Base-by-base conservation (phyloP, 30 jellyfish, hydroid and myxozoan species). In the Aurelia sp. region DNA sequence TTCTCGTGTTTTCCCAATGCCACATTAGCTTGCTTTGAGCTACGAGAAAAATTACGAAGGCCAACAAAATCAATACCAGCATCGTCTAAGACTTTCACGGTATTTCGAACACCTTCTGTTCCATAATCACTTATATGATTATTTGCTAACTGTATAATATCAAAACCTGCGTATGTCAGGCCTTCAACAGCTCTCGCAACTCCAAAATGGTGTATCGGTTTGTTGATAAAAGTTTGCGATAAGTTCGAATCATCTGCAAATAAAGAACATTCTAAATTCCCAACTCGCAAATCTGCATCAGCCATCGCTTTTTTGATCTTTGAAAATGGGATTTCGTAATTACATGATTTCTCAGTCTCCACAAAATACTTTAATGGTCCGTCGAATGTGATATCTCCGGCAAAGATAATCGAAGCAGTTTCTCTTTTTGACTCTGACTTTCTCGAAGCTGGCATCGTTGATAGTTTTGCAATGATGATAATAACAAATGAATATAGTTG, bases 121-220 rank as follows among this genome's bases (percentile, higher is more conserved):
- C 97, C 97, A 50, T 22, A 81, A 66, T 89, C 97, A 21, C 81
- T 68, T 27, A 89, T 59, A 40, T 89, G 97, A 52, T 89, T 89
- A 57, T 89, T 89, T 21, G 97, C 90, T 15, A 89, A 51, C 63
- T 90, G 80, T 2, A 80, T 70, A 13, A 81, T 55, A 33, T 74
- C 89, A 24, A 89, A 38, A 2, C 97, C 97, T 52, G 93, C 92
- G 33, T 90, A 73, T 72, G 84, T 89, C 67, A 89, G 76, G 21
- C 94, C 97, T 33, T 57, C 87, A 57, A 84, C 63, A 13, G 88
- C 90, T 47, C 72, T 83, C 13, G 63, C 88, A 67, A 76, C 22
- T 5, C 90, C 93, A 22, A 8, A 19, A 41, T 89, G 89, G 51
- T 80, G 93, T 11, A 89, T 74, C 3, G 65, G 13, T 47, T 62